Conservation (phyloP, 2,113 vertebrate genomes). For the Ophthalmolycus amberensis region DNA sequence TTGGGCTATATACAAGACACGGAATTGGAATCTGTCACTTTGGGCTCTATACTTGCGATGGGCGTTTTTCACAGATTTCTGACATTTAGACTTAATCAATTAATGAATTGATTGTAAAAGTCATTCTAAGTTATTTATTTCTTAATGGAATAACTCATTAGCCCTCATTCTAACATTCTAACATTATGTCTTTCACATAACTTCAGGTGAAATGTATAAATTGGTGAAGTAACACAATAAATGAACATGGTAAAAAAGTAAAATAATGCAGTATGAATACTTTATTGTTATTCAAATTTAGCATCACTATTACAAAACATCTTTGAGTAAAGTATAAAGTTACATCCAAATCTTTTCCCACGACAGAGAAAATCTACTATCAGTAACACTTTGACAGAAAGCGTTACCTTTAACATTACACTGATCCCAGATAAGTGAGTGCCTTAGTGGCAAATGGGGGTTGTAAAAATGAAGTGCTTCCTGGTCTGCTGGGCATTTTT, state of each 20-base stretch:
- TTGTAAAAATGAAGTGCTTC: slow-evolving; percentile 78
- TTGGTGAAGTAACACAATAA: neutral
- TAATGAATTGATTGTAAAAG: neutral
- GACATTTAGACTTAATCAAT: neutral
- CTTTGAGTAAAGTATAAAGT: neutral
- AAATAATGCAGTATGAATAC: neutral
- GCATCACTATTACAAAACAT: neutral
- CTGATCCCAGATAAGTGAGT: slow-evolving; percentile 56
- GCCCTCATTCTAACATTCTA: neutral
- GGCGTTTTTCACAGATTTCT: neutral
- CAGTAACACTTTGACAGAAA: neutral
- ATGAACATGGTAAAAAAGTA: neutral
- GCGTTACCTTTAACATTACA: neutral
- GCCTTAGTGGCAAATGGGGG: slow-evolving; percentile 59
- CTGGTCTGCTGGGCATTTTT: slow-evolving; percentile 66
- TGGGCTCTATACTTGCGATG: neutral
- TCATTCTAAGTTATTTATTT: neutral
- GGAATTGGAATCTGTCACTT: neutral
- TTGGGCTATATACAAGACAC: neutral
- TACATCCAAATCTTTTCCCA: neutral
- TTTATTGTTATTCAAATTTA: neutral
- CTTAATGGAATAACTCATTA: neutral
- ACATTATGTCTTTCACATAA: neutral
- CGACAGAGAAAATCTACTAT: neutral
- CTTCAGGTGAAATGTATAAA: neutral